These are phyloP conservation scores for Tribolium madens DNA, from an alignment of 1,140 invertebrate genomes.

Conservation along the genomic window DNA sequence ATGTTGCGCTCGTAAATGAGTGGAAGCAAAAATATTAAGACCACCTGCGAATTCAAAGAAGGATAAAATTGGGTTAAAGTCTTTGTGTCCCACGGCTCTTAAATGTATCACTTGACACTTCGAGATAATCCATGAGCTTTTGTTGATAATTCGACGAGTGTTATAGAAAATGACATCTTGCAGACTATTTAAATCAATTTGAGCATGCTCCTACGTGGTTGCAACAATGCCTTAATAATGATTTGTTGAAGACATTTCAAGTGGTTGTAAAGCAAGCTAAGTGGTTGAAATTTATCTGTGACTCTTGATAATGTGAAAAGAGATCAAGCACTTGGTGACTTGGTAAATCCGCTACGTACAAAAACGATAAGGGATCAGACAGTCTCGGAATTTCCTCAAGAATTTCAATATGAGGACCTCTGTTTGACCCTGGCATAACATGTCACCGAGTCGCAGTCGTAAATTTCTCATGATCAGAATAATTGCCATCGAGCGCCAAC, in stretches of 20 bases:
- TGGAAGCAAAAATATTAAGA: not conserved
- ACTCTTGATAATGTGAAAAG: slow-evolving; percentile 40
- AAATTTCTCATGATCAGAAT: slow-evolving; percentile 7
- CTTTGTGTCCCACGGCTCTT: not conserved
- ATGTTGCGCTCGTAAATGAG: not conserved
- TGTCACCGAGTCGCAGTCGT: not conserved
- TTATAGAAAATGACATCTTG: not conserved
- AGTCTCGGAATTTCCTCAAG: slow-evolving; percentile 1
- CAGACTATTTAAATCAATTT: slow-evolving; percentile 46
- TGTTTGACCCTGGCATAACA: slow-evolving; percentile 11
- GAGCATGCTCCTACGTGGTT: slow-evolving; percentile 44
- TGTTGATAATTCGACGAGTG: slow-evolving; percentile 34
- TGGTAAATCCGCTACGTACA: not conserved
- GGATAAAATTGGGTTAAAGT: too few relatives aligned
- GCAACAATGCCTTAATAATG: slow-evolving; percentile 46
- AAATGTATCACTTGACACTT: not conserved
- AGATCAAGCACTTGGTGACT: not conserved
- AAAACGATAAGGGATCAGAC: slow-evolving; percentile 24
- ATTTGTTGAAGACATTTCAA: slow-evolving; percentile 44
- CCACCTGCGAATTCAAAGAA: not conserved
- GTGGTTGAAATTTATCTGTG: slow-evolving; percentile 46
- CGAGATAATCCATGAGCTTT: slow-evolving; percentile 19
- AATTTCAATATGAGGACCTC: slow-evolving; percentile 17
- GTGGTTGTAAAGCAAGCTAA: slow-evolving; percentile 48
- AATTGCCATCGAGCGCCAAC: not conserved